Evolutionary conservation across 1,140 invertebrate species (phyloP).

Genomic region (Drosophila tsacasi): DNA sequence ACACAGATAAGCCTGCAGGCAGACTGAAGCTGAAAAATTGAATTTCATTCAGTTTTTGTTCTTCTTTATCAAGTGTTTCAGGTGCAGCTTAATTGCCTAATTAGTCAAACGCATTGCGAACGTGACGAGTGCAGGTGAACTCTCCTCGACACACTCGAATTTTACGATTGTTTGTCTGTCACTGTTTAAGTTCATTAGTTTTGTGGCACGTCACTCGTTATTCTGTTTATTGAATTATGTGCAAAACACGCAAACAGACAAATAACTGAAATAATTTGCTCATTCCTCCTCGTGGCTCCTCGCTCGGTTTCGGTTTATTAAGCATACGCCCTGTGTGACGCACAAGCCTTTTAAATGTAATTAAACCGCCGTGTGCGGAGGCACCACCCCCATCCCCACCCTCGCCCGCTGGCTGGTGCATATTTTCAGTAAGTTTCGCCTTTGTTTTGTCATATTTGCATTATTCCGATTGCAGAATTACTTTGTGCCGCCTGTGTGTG

Average conservation of each 20-base stretch:
- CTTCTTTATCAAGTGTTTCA: background rate
- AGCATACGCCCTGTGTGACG: slow-evolving; percentile 58
- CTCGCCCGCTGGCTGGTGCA: background rate
- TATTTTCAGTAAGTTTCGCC: slow-evolving; percentile 51
- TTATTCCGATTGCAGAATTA: slow-evolving; percentile 64
- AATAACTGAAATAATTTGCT: slow-evolving; percentile 26
- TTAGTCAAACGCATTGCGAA: slow-evolving; percentile 30
- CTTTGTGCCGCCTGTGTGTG: slow-evolving; percentile 48
- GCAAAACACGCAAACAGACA: slow-evolving; percentile 51
- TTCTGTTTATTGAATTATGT: slow-evolving; percentile 72
- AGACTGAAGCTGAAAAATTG: background rate
- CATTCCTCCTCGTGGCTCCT: background rate
- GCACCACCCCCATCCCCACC: background rate
- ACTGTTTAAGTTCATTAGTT: slow-evolving; percentile 72
- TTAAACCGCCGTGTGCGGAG: slow-evolving; percentile 52
- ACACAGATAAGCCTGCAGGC: background rate
- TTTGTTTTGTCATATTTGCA: slow-evolving; percentile 71
- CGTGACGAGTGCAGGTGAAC: slow-evolving; percentile 42
- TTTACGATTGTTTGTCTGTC: slow-evolving; percentile 24
- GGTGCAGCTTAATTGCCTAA: slow-evolving; percentile 22
- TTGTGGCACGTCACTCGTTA: slow-evolving; percentile 68
- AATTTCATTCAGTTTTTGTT: slow-evolving; percentile 9
- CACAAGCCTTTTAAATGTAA: slow-evolving; percentile 65
- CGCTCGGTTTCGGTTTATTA: slow-evolving; percentile 42
- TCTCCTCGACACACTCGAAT: slow-evolving; percentile 6